These are phyloP conservation scores for Sminthurides bifidus DNA, from an alignment of 1,140 invertebrate species.

Conservation along the genomic window DNA sequence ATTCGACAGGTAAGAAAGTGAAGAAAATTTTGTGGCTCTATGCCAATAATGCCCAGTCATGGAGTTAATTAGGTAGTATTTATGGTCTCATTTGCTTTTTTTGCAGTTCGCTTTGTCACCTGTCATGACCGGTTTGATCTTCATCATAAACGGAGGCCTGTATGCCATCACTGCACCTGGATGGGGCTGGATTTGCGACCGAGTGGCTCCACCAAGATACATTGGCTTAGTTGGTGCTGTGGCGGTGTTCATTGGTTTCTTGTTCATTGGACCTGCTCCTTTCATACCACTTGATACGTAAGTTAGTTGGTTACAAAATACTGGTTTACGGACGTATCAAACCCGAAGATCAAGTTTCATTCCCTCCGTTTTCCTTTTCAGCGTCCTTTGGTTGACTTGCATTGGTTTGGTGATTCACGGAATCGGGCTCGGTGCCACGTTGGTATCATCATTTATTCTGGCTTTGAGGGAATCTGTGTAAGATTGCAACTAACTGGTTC, in stretches of 20 bases:
- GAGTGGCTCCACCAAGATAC: slow-evolving; percentile 49
- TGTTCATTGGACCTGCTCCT: slow-evolving; percentile 60
- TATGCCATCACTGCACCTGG: slow-evolving; percentile 51
- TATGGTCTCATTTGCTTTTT: not conserved
- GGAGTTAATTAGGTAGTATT: not conserved
- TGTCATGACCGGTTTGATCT: slow-evolving; percentile 66
- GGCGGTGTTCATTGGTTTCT: slow-evolving; percentile 52
- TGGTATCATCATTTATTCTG: slow-evolving; percentile 67
- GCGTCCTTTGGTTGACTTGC: slow-evolving; percentile 6
- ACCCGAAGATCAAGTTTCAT: too few relatives aligned
- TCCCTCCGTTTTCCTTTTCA: not conserved
- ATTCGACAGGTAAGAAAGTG: slow-evolving; percentile 49
- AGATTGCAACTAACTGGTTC: too few relatives aligned
- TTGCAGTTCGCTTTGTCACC: slow-evolving; percentile 52
- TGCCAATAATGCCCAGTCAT: not conserved
- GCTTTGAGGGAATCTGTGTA: slow-evolving; percentile 62
- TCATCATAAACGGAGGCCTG: slow-evolving; percentile 72
- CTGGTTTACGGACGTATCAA: too few relatives aligned
- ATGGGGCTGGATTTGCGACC: slow-evolving; percentile 69
- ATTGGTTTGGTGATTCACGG: slow-evolving; percentile 61
- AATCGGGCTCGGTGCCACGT: slow-evolving; percentile 60
- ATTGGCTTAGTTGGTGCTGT: slow-evolving; percentile 54
- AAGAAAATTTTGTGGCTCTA: not conserved
- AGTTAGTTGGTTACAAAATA: too few relatives aligned
- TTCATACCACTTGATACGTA: slow-evolving; percentile 52